Evolutionary conservation across 2,888 invertebrate species (phyloP), one percentile per base, ranked within the genome.

Genomic region (Nomada ferruginata): DNA sequence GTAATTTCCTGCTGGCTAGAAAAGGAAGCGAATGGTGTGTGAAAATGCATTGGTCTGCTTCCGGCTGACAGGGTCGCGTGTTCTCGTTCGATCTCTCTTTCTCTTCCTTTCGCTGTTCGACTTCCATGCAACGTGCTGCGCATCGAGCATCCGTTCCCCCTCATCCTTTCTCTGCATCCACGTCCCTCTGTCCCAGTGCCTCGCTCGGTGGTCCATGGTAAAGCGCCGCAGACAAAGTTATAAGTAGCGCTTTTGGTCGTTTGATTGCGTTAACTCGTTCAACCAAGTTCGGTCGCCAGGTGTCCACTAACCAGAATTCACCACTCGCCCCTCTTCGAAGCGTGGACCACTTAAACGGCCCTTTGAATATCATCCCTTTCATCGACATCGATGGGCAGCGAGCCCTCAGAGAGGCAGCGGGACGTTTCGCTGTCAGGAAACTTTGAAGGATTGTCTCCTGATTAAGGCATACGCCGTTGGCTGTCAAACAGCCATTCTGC

Each of bases 201-300:
- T 52, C 65, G 55, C 29, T 68, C 76, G 42, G 53, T 50, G 26
- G 55, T 60, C 53, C 44, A 66, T 18, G 71, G 81, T 71, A 85
- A 85, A 83, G 84, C 82, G 66, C 80, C 77, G 55, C 76, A 74
- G 81, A 76, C 85, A 82, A 90, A 90, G 87, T 89, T 91, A 85
- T 87, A 89, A 89, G 89, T 91, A 89, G 88, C 89, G 86, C 87
- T 91, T 90, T 89, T 87, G 88, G 84, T 88, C 89, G 87, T 90
- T 91, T 89, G 89, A 91, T 90, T 89, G 88, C 89, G 87, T 90
- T 88, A 88, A 84, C 86, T 87, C 89, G 87, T 91, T 89, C 88
- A 85, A 84, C 83, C 84, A 79, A 85, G 84, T 86, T 90, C 80
- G 84, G 79, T 81, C 86, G 80, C 75, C 70, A 68, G 66, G 68